Base-by-base conservation (phyloP, 2,113 vertebrate genomes). In the Tretioscincus oriximinensis region DNA sequence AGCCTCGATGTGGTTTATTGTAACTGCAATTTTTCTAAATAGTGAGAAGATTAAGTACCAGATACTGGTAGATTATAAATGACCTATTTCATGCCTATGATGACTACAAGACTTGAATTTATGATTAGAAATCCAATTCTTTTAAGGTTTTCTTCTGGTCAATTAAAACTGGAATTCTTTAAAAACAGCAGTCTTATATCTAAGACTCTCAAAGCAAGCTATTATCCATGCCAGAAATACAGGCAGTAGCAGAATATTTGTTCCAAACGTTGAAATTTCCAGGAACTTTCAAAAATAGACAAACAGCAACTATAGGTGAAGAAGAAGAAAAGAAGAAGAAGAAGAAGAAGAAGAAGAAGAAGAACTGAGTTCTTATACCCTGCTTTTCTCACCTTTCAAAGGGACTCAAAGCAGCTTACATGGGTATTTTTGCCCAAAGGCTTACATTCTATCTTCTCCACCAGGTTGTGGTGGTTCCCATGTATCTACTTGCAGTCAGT, bases 191-290 rank as follows among this genome's bases (percentile, higher is more conserved):
- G 11, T 28, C 29, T n/a, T 35, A 6, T 20, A 10, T 51, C 54
- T 20, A 74, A 74, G 29, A 61, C 7, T 35, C 18, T 60, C 7
- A 22, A 28, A 58, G 54, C 54, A 58, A 18, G 54, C 16, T 58
- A 18, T 58, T 58, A 18, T 18, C 14, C 54, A 58, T 58, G 54
- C 54, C 54, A 58, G 54, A 58, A 58, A 58, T 58, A 12, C 54
- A 58, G 54, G 54, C 4, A 0, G 41, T 0, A 0, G 66, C 74
- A 2, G 70, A 65, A 31, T 70, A 70, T 35, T 0, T 0, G 22
- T 0, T 0, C 0, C 5, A 7, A 10, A 2, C 28, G 47, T 24
- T 29, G 28, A 12, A 61, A 76, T 12, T 2, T 58, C 51, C 12
- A 67, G 16, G 51, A 4, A 2, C 68, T 20, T 24, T 67, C 10